Evolutionary conservation across 2,888 invertebrate genomes (phyloP), one percentile per base, ranked within the genome.

Genomic region (Ornithoptera alexandrae): DNA sequence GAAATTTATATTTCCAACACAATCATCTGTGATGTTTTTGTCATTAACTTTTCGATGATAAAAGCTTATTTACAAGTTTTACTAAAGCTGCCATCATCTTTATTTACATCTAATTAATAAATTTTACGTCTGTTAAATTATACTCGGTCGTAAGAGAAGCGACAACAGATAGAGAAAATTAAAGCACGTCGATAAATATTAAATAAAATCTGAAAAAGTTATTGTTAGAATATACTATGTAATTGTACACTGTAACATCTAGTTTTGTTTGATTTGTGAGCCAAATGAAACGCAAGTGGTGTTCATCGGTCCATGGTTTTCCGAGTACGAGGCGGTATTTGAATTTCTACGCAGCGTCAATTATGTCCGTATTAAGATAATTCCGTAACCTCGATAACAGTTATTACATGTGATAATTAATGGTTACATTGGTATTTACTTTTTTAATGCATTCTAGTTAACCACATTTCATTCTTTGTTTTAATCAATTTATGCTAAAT

Each of bases 401-500:
- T 50, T 62, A 50, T 69, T 62, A 69, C 39, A 58, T 62, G 65
- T 36, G 57, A 61, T 69, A 65, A 69, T 65, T 17, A 57, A 36
- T 17, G 57, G 20, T 61, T 69, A 50, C 17, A 50, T 15, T 18
- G 46, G 12, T 46, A 46, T 15, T 15, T 46, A 46, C 46, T 46
- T 46, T 46, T 46, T 46, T 15, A 46, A 46, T 46, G 15, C 46
- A 46, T 15, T 46, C 15, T 46, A 50, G 18, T 18, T 50, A 50
- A 50, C 17, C 10, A 39, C 50, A 50, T 50, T 50, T 17, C 18
- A 0, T 50, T 17, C 4, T 50, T 15, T 17, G 18, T 5, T 50
- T 5, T 17, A 18, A 15, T 17, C 15, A 17, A 50, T 50, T 50
- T 17, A 50, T 50, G 10, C 15, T 0, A 17, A 50, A 50, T 2